Evolutionary conservation across 2,888 invertebrate genomes (phyloP).

Genomic region (Brachypterus glaber): DNA sequence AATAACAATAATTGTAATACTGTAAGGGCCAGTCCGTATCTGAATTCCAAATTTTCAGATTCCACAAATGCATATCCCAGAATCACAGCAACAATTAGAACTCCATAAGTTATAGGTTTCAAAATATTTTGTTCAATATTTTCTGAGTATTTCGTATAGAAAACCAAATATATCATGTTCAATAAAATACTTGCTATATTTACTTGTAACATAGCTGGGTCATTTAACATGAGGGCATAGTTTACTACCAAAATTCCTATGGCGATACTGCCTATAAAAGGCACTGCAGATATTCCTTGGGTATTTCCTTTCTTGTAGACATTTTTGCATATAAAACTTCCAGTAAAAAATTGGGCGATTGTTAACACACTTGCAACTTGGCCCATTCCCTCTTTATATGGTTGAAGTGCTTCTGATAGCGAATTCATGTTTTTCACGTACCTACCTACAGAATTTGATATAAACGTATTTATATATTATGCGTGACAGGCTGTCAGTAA

Average conservation of each 20-base stretch:
- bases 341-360: conserved; percentile 74
- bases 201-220: conserved; percentile 66
- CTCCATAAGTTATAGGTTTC: conserved; percentile 48
- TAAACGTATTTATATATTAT: too few relatives aligned
- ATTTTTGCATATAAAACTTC: conserved; percentile 63
- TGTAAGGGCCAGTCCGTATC: conserved; percentile 64
- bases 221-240: conserved; percentile 63
- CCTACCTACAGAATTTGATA: too few relatives aligned
- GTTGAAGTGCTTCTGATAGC: conserved; percentile 47
- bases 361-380: conserved; percentile 64
- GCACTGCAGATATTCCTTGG: conserved; percentile 54
- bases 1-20: conserved; percentile 56
- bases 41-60: conserved; percentile 53
- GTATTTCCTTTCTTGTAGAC: conserved; percentile 61
- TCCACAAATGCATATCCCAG: conserved; percentile 59
- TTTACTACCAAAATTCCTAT: conserved; percentile 66
- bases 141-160: conserved; percentile 58
- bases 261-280: conserved; percentile 66
- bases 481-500: too few relatives aligned
- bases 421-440: too few relatives aligned
- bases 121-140: conserved; percentile 45
- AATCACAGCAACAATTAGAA: conserved; percentile 48
- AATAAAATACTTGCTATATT: conserved; percentile 65
- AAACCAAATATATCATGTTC: conserved; percentile 55
- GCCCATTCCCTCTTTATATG: conserved; percentile 59